phyloP scores from a whole-genome alignment of 2,888 invertebrate genomes.

The Hofmannophila pseudospretella region DNA sequence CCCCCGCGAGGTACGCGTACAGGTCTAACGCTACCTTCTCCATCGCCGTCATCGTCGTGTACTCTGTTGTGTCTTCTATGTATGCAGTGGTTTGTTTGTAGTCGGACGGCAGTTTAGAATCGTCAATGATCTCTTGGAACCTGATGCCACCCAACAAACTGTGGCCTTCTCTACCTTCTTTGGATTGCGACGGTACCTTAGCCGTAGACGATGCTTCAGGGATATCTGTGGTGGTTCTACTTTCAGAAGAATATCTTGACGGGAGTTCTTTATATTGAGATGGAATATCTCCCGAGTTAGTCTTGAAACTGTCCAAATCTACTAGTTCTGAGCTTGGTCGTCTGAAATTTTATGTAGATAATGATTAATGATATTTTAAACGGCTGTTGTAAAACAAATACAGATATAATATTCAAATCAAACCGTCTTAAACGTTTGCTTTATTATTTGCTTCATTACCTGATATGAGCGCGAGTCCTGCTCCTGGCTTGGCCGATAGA shows the following conservation, averaged over 20 bases:
- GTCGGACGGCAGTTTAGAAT: conserved; percentile 59
- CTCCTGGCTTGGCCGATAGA: conserved; percentile 68
- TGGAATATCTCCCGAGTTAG: conserved; percentile 79
- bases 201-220: conserved; percentile 57
- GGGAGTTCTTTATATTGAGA: conserved; percentile 73
- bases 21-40: conserved; percentile 90
- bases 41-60: conserved; percentile 83
- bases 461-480: conserved; percentile 80
- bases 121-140: conserved; percentile 63
- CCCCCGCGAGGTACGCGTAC: conserved; percentile 86
- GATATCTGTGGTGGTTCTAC: conserved; percentile 73
- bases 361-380: neutral
- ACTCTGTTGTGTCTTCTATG: conserved; percentile 76
- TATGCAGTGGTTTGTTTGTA: conserved; percentile 60
- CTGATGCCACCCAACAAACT: conserved; percentile 56
- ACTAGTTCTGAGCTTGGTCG: conserved; percentile 89
- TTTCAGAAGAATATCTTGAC: conserved; percentile 66
- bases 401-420: too few relatives aligned
- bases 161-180: conserved; percentile 58
- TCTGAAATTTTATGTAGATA: too few relatives aligned
- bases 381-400: too few relatives aligned
- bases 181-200: conserved; percentile 45
- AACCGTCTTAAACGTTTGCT: too few relatives aligned
- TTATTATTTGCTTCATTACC: too few relatives aligned
- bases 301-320: conserved; percentile 89